These are phyloP conservation scores for Hippoglossus stenolepis DNA, from an alignment of 2,113 vertebrate genomes.

Conservation along the genomic window DNA sequence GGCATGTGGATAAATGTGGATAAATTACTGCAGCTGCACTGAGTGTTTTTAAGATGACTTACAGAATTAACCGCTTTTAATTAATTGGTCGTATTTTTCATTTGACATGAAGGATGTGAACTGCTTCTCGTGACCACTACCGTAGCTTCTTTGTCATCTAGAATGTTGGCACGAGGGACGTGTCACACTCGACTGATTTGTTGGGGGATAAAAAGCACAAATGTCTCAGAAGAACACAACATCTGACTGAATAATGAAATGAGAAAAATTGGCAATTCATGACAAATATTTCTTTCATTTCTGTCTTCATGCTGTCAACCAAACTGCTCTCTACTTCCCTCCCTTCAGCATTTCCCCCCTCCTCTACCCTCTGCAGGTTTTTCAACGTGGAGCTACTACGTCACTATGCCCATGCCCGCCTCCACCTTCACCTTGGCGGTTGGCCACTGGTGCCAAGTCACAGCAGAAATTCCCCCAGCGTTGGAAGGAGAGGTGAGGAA, in stretches of 20 bases:
- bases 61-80: background rate
- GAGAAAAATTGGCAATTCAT: background rate
- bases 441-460: constrained; percentile 89
- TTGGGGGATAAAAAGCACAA: background rate
- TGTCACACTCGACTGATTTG: background rate
- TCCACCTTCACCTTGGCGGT: constrained; percentile 96
- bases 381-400: constrained; percentile 91
- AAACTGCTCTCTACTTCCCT: constrained; percentile 11
- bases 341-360: constrained; percentile 30
- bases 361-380: constrained; percentile 77
- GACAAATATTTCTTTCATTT: background rate
- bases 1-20: background rate
- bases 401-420: constrained; percentile 97
- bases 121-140: background rate
- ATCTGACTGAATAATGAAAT: constrained; percentile 3
- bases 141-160: background rate
- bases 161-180: background rate
- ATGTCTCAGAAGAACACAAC: background rate
- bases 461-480: constrained; percentile 56
- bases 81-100: background rate
- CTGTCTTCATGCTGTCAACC: background rate
- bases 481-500: constrained; percentile 28
- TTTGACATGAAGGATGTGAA: background rate
- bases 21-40: background rate
- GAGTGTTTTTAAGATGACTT: background rate